Conservation (phyloP, 1,140 invertebrate species). For the Vanessa atalanta region DNA sequence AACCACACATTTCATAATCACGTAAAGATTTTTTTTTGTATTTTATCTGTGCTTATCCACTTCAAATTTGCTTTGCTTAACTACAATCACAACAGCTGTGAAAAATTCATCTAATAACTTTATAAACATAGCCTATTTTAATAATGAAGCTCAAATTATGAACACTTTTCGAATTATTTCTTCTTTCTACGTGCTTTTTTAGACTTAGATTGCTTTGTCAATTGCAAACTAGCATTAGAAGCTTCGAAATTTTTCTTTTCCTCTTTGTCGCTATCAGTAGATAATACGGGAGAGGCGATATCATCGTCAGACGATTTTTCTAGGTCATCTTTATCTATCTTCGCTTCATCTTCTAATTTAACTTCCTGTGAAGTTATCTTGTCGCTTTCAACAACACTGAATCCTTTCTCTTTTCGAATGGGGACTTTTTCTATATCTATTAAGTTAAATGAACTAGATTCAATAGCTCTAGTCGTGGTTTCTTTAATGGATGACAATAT, state of each 20-base stretch:
- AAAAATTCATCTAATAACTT: constrained; percentile 41
- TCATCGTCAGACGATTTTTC: constrained; percentile 79
- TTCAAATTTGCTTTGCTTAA: constrained; percentile 42
- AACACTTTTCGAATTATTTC: constrained; percentile 63
- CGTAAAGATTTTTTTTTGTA: constrained; percentile 50
- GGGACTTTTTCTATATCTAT: constrained; percentile 72
- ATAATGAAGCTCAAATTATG: constrained; percentile 42
- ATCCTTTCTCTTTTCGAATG: constrained; percentile 63
- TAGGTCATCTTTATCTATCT: constrained; percentile 54
- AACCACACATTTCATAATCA: constrained; percentile 35
- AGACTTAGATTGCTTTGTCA: constrained; percentile 65
- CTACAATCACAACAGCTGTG: constrained; percentile 54
- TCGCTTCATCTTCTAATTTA: constrained; percentile 61
- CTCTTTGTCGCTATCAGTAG: constrained; percentile 75
- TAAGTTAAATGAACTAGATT: constrained; percentile 67
- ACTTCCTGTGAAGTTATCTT: constrained; percentile 72
- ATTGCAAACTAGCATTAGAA: constrained; percentile 51
- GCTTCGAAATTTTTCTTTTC: constrained; percentile 55
- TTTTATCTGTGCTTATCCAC: constrained; percentile 55
- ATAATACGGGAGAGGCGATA: constrained; percentile 64
- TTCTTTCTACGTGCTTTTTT: constrained; percentile 76
- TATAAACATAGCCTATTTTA: constrained; percentile 26
- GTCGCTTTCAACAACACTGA: constrained; percentile 69
- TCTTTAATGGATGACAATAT: constrained; percentile 74
- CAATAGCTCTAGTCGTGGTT: constrained; percentile 56